Percentiles rank a stretch among this genome's conserved stretches.
phyloP scores from a whole-genome alignment of 2,888 invertebrate genomes.

The Tetranychus truncatus region DNA sequence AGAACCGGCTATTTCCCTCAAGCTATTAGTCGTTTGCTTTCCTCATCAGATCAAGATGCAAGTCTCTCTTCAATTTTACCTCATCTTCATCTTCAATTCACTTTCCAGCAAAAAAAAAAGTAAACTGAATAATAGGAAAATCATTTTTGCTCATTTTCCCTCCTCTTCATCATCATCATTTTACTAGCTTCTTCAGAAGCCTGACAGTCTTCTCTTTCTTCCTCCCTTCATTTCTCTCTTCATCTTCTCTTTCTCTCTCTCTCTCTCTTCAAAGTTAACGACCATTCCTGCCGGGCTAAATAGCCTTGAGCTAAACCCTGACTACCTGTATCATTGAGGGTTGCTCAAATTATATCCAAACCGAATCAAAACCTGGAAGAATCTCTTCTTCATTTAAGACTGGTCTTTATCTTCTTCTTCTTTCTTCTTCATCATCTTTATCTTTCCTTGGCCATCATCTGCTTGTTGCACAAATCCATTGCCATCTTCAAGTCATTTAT shows the following conservation, averaged over 20 bases:
- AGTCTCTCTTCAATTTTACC: background rate
- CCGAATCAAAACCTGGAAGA: background rate
- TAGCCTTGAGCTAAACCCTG: background rate
- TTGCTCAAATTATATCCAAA: background rate
- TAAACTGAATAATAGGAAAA: background rate
- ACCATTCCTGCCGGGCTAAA: background rate
- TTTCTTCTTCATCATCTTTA: background rate
- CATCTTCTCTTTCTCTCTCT: background rate
- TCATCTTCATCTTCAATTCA: background rate
- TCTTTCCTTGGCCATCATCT: background rate
- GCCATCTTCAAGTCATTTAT: background rate
- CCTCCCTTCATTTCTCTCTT: background rate
- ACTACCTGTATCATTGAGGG: background rate
- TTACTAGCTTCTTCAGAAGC: background rate
- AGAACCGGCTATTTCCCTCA: background rate
- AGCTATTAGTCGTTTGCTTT: background rate
- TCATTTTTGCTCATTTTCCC: background rate
- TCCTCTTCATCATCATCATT: background rate
- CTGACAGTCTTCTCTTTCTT: slow-evolving; percentile 1
- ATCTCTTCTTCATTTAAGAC: background rate
- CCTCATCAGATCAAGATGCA: background rate
- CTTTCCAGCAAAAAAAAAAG: background rate
- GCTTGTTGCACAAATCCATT: background rate
- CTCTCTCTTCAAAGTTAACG: background rate
- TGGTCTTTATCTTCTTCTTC: background rate